Evolutionary conservation across 2,797 vertebrate species (phyloP).

Genomic region (Myotis daubentonii): DNA sequence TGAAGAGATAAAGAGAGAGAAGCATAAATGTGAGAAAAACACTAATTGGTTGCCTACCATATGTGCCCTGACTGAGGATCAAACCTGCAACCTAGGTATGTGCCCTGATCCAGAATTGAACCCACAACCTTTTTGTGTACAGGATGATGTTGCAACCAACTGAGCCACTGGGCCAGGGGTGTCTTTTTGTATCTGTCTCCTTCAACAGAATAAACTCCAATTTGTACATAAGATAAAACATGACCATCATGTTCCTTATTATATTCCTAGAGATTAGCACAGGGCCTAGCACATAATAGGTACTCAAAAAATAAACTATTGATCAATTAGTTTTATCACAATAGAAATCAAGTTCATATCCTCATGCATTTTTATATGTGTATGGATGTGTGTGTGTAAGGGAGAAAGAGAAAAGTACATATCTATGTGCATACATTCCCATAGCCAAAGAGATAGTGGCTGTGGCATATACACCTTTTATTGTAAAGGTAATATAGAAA

Average conservation of each 20-base stretch:
- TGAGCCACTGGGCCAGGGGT: neutral
- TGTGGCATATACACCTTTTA: neutral
- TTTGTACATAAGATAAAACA: neutral
- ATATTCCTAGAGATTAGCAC: neutral
- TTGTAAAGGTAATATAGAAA: neutral
- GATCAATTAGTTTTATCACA: neutral
- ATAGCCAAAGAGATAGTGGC: neutral
- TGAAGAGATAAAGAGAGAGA: neutral
- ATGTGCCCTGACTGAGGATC: no score
- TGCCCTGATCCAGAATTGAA: neutral
- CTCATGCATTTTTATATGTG: neutral
- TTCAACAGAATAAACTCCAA: neutral
- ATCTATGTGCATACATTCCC: neutral
- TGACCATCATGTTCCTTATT: neutral
- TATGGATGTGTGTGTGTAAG: neutral
- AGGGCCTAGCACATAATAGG: neutral
- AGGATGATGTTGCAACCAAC: neutral
- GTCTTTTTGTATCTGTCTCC: neutral
- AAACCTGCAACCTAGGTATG: neutral
- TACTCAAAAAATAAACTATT: neutral
- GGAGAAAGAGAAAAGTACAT: neutral
- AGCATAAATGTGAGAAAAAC: no score
- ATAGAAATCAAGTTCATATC: neutral
- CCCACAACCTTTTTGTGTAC: neutral
- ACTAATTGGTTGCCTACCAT: no score